phyloP scores from a whole-genome alignment of 1,140 invertebrate genomes.

The Drosophila kurseongensis region DNA sequence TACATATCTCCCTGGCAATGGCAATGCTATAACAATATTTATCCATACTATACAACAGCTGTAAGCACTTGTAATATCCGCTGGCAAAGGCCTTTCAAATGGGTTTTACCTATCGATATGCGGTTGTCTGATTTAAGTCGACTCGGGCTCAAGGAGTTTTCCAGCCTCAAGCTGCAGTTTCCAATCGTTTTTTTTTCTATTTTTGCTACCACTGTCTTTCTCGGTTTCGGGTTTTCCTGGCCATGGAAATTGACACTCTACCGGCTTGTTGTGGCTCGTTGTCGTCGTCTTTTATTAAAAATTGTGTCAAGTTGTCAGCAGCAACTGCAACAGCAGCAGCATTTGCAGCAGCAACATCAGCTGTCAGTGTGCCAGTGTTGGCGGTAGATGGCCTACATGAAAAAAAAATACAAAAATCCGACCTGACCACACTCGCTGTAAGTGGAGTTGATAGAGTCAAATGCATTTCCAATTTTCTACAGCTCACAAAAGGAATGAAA shows the following conservation, averaged over 20 bases:
- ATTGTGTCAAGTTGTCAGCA: constrained; percentile 79
- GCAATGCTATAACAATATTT: constrained; percentile 46
- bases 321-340: constrained; percentile 38
- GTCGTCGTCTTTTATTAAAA: constrained; percentile 65
- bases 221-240: constrained; percentile 47
- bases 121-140: constrained; percentile 36
- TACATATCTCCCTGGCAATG: neutral
- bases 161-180: constrained; percentile 21
- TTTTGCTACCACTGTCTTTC: constrained; percentile 15
- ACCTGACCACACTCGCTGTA: constrained; percentile 62
- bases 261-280: constrained; percentile 25
- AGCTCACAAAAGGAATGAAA: constrained; percentile 41
- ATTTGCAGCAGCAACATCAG: constrained; percentile 39
- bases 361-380: constrained; percentile 63
- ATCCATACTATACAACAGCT: constrained; percentile 10
- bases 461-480: constrained; percentile 36
- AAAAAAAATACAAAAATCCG: constrained; percentile 10
- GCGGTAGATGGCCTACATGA: constrained; percentile 50
- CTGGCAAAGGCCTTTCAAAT: constrained; percentile 40
- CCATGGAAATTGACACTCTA: constrained; percentile 78
- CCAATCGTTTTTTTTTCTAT: constrained; percentile 12
- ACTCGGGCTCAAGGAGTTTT: constrained; percentile 24
- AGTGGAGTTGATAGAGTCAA: constrained; percentile 51
- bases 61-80: constrained; percentile 69
- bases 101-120: constrained; percentile 23